Percentiles rank a stretch among this genome's conserved stretches.
phyloP scores from a whole-genome alignment of 2,113 vertebrate genomes.

The Corythornis vintsioides region DNA sequence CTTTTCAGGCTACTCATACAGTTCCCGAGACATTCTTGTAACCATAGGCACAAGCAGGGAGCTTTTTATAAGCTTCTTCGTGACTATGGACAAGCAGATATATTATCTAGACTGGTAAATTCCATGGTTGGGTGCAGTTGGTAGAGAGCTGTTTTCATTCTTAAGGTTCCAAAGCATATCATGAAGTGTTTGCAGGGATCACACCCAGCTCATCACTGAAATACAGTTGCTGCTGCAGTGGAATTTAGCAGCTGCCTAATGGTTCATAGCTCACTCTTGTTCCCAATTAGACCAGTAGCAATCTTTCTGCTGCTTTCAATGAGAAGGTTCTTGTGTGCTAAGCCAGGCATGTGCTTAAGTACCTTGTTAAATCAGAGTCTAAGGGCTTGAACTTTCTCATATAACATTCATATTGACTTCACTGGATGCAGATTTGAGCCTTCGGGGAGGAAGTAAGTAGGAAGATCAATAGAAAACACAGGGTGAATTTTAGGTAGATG shows the following conservation, averaged over 20 bases:
- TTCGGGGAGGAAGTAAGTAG: slow-evolving; percentile 5
- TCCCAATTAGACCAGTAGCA: slow-evolving; percentile 37
- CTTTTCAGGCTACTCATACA: neutral
- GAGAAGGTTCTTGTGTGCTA: neutral
- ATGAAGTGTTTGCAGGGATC: neutral
- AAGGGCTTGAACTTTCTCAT: slow-evolving; percentile 42
- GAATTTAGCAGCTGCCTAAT: slow-evolving; percentile 38
- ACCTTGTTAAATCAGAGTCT: slow-evolving; percentile 50
- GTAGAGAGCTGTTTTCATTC: neutral
- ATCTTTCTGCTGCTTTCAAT: slow-evolving; percentile 9
- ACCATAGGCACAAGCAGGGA: neutral
- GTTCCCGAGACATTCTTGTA: neutral
- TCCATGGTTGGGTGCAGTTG: neutral
- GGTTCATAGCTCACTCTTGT: neutral
- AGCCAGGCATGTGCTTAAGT: slow-evolving; percentile 26
- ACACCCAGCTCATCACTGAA: neutral
- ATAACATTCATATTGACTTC: slow-evolving; percentile 13
- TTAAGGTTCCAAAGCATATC: neutral
- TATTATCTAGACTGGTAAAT: neutral
- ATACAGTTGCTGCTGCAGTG: neutral
- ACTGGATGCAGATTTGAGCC: slow-evolving; percentile 22
- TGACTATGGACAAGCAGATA: neutral
- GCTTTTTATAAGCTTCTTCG: neutral
- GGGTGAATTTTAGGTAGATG: slow-evolving; percentile 10
- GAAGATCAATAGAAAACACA: slow-evolving; percentile 25